phyloP scores from a whole-genome alignment of 2,888 invertebrate genomes.

The Pelosia muscerda region DNA sequence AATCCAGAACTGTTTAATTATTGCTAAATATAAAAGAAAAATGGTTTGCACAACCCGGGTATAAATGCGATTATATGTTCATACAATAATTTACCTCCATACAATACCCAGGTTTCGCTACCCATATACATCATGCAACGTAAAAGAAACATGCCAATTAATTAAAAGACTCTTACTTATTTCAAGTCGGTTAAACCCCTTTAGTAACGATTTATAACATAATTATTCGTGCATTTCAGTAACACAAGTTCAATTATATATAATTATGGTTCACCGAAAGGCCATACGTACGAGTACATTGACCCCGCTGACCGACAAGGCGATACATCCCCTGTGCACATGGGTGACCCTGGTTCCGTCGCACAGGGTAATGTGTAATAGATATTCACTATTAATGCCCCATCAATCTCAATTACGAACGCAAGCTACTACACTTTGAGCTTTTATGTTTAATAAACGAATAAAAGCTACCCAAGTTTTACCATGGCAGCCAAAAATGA shows the following conservation, averaged over 20 bases:
- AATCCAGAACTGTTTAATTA: too few relatives aligned
- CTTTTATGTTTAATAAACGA: constrained; percentile 6
- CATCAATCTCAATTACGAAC: constrained; percentile 41
- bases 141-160: not conserved
- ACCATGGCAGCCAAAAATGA: too few relatives aligned
- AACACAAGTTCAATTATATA: not conserved
- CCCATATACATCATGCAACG: too few relatives aligned
- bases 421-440: not conserved
- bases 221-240: not conserved
- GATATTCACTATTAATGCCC: constrained; percentile 49
- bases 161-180: not conserved
- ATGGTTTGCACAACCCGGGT: too few relatives aligned
- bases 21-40: too few relatives aligned
- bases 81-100: too few relatives aligned
- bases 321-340: not conserved
- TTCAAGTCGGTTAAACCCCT: not conserved
- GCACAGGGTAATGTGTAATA: constrained; percentile 44
- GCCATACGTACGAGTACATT: constrained; percentile 1
- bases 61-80: too few relatives aligned
- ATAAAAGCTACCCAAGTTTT: too few relatives aligned
- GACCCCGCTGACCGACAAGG: constrained; percentile 8
- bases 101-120: too few relatives aligned
- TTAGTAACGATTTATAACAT: not conserved
- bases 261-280: not conserved
- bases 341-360: not conserved